These are phyloP conservation scores for Laterallus jamaicensis DNA, from an alignment of 2,113 vertebrate species.

Conservation along the genomic window DNA sequence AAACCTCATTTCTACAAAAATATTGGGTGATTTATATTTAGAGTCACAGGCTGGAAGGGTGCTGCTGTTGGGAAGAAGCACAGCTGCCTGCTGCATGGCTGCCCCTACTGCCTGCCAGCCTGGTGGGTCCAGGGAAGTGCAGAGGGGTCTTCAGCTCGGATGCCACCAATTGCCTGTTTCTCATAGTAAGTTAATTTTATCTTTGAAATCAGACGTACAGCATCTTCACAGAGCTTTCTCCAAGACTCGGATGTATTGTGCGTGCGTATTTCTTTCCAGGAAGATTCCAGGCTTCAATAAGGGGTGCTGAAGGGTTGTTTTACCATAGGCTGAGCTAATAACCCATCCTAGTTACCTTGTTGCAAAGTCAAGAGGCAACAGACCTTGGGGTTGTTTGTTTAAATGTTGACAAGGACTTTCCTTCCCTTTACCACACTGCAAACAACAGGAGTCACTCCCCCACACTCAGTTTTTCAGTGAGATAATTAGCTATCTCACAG, in stretches of 20 bases:
- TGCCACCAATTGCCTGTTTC: not conserved
- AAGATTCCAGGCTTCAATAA: not conserved
- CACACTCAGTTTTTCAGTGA: not conserved
- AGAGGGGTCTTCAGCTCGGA: not conserved
- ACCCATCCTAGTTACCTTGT: not conserved
- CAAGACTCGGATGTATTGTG: not conserved
- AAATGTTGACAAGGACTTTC: not conserved
- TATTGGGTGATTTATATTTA: conserved; percentile 3
- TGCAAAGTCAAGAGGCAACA: not conserved
- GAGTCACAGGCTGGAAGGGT: not conserved
- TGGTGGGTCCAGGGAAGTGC: not conserved
- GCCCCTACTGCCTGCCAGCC: not conserved
- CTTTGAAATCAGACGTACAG: not conserved
- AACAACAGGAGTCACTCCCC: not conserved
- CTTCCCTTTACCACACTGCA: not conserved
- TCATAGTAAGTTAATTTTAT: not conserved
- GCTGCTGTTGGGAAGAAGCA: not conserved
- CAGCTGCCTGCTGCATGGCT: not conserved
- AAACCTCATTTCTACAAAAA: conserved; percentile 32
- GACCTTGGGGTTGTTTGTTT: not conserved
- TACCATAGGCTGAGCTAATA: not conserved
- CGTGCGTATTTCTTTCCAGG: not conserved
- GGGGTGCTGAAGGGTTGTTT: not conserved
- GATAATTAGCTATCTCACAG: not conserved
- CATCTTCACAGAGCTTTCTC: not conserved